Conservation (phyloP, 2,113 vertebrate species). For the Varanus salvator region DNA sequence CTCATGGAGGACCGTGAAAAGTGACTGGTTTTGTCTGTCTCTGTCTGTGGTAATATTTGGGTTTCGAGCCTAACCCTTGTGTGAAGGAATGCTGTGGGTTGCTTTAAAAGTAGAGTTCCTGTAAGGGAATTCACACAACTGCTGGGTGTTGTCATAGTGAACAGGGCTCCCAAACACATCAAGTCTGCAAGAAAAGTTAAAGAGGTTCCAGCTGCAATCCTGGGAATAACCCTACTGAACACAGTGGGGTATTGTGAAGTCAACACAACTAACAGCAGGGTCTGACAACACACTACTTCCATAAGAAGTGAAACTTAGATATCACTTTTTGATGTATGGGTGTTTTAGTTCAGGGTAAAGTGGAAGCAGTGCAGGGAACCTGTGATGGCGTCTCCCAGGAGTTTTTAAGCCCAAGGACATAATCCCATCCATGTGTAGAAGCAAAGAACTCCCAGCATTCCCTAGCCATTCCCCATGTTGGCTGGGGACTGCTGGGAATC, state of each 20-base stretch:
- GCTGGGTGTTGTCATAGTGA: neutral
- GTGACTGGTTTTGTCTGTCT: neutral
- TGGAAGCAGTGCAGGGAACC: neutral
- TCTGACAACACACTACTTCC: neutral
- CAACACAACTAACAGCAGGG: neutral
- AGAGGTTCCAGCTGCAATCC: neutral
- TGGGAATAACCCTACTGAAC: neutral
- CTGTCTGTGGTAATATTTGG: neutral
- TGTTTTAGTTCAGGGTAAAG: neutral
- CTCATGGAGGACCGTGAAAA: neutral
- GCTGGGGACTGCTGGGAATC: too few species aligned
- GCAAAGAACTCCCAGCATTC: too few species aligned
- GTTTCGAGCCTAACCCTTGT: neutral
- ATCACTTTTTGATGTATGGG: neutral
- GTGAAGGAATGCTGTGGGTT: neutral
- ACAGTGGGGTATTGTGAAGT: neutral
- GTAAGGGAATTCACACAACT: neutral
- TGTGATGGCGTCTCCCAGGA: neutral
- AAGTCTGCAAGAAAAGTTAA: neutral
- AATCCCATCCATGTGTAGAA: too few species aligned
- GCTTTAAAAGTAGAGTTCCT: neutral
- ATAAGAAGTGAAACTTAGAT: neutral
- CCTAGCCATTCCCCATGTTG: too few species aligned
- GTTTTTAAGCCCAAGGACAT: neutral
- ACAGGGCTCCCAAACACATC: neutral